A percentile compares a stretch with the other conserved stretches of the same genome.
Conservation (phyloP, 2,888 invertebrate species). For the Boloria euphrosyne region DNA sequence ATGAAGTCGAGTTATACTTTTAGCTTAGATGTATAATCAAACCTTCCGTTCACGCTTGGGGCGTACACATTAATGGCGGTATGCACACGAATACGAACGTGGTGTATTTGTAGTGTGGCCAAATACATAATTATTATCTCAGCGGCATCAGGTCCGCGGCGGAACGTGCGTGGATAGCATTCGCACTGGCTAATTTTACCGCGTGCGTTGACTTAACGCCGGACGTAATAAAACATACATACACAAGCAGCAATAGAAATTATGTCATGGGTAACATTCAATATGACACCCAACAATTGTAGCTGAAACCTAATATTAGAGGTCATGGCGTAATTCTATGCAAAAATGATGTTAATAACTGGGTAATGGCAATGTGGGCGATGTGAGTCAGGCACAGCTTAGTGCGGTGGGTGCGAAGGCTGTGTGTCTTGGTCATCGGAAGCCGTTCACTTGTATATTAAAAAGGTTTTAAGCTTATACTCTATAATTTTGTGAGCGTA, state of each 20-base stretch:
- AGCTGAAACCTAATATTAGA: conserved; percentile 50
- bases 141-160: conserved; percentile 39
- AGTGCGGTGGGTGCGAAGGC: conserved; percentile 68
- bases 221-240: conserved; percentile 61
- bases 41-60: conserved; percentile 21
- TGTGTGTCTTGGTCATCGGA: conserved; percentile 62
- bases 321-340: conserved; percentile 64
- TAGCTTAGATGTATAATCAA: conserved; percentile 21
- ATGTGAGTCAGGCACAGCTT: conserved; percentile 61
- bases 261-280: conserved; percentile 44
- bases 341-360: conserved; percentile 64
- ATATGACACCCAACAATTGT: conserved; percentile 39
- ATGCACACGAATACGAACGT: conserved; percentile 19
- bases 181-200: conserved; percentile 70
- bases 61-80: conserved; percentile 22
- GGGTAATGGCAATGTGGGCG: conserved; percentile 62
- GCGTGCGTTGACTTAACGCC: conserved; percentile 71
- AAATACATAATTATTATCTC: conserved; percentile 44
- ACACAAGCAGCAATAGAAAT: conserved; percentile 32
- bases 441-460: conserved; percentile 49
- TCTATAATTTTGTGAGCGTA: conserved; percentile 34
- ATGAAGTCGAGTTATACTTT: conserved; percentile 11
- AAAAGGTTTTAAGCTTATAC: conserved; percentile 35
- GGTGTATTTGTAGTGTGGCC: conserved; percentile 22
- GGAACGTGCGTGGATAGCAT: conserved; percentile 61